These are phyloP conservation scores for Coelopa frigida DNA, from an alignment of 1,140 invertebrate genomes.

Conservation along the genomic window DNA sequence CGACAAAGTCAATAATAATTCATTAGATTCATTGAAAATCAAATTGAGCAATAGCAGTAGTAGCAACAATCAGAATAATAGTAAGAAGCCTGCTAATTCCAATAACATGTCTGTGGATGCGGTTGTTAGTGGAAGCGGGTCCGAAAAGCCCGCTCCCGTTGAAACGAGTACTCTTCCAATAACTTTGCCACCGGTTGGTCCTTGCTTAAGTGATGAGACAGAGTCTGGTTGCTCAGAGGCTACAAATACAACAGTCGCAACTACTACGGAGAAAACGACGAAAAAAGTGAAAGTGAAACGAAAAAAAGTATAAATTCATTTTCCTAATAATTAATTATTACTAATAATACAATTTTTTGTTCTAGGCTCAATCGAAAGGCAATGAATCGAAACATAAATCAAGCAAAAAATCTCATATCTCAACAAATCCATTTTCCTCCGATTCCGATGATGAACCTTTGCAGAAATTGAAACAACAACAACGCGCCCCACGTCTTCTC, in stretches of 20 bases:
- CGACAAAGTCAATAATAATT: conserved; percentile 1
- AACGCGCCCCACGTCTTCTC: conserved; percentile 31
- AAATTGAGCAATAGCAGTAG: conserved; percentile 6
- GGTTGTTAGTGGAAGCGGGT: background rate
- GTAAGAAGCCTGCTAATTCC: background rate
- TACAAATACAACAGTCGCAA: conserved; percentile 16
- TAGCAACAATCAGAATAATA: background rate
- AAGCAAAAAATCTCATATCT: background rate
- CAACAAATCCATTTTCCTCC: conserved; percentile 7
- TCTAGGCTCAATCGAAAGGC: background rate
- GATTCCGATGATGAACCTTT: conserved; percentile 3
- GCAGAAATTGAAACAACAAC: conserved; percentile 22
- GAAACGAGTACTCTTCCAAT: background rate
- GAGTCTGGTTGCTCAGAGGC: conserved; percentile 23
- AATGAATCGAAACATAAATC: background rate
- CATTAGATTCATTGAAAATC: conserved; percentile 4
- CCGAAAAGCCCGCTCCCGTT: background rate
- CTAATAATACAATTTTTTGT: background rate
- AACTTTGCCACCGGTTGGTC: background rate
- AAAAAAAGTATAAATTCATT: conserved; percentile 6
- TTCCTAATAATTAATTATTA: background rate
- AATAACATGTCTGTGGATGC: conserved; percentile 4
- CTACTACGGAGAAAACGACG: conserved; percentile 14
- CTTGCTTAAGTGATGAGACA: conserved; percentile 18
- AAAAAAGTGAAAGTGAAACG: conserved; percentile 24